Conservation (phyloP, 2,888 invertebrate genomes). For the Theretra japonica region DNA sequence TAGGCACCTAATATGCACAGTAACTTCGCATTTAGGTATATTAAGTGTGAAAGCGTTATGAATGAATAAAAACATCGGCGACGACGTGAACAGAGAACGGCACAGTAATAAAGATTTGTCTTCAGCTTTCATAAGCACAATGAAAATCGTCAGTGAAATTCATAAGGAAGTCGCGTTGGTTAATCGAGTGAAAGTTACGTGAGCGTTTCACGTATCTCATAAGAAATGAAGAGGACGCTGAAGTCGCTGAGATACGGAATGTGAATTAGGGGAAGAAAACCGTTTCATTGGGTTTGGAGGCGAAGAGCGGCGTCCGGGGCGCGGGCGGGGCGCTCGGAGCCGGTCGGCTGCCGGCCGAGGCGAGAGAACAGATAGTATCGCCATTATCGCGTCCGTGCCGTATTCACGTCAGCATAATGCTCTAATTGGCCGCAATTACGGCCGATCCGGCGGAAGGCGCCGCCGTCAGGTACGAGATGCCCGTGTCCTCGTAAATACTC, state of each 20-base stretch:
- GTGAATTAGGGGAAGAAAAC: slow-evolving; percentile 73
- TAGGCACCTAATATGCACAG: slow-evolving; percentile 25
- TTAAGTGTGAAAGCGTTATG: slow-evolving; percentile 50
- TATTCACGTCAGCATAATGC: slow-evolving; percentile 84
- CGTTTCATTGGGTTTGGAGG: slow-evolving; percentile 67
- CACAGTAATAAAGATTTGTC: slow-evolving; percentile 62
- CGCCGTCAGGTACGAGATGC: slow-evolving; percentile 77
- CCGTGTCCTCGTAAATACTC: slow-evolving; percentile 81
- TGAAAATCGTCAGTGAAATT: slow-evolving; percentile 68
- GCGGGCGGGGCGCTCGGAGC: slow-evolving; percentile 22
- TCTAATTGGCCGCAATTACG: slow-evolving; percentile 84
- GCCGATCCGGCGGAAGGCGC: slow-evolving; percentile 75
- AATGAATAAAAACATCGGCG: slow-evolving; percentile 49
- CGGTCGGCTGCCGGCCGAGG: slow-evolving; percentile 40
- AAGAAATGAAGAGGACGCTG: slow-evolving; percentile 71
- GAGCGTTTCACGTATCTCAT: slow-evolving; percentile 72
- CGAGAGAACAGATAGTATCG: slow-evolving; percentile 74
- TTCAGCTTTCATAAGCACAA: slow-evolving; percentile 57
- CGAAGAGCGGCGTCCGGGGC: slow-evolving; percentile 43
- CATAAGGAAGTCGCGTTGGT: slow-evolving; percentile 68
- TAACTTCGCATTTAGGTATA: slow-evolving; percentile 20
- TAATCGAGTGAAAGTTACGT: slow-evolving; percentile 80
- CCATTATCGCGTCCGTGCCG: slow-evolving; percentile 79
- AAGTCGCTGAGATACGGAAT: slow-evolving; percentile 70
- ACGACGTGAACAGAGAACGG: slow-evolving; percentile 56